Evolutionary conservation across 1,140 invertebrate species (phyloP), one percentile per base, ranked within the genome.

Genomic region (Rhagoletis pomonella): DNA sequence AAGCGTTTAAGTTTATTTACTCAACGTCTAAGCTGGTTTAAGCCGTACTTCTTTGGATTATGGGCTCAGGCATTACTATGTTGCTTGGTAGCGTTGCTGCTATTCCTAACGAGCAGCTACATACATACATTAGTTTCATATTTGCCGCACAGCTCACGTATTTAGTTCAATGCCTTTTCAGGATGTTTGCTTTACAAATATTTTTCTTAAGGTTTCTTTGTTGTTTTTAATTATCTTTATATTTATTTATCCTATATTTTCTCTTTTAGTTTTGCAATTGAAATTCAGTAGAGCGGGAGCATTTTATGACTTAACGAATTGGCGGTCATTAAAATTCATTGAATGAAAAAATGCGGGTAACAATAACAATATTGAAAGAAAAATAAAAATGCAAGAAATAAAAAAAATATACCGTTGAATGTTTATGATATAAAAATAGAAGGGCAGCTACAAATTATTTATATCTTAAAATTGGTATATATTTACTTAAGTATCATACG

Each of bases 121-220:
- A 29, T 29, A 29, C 29, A 29, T 29, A 29, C 29, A 29, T 29
- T 29, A 29, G 29, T 29, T 29, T 29, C 29, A 29, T 73, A 14
- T 73, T 73, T 3, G 42, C 3, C 2, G 64, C 64, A 39, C 7
- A 39, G 69, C 44, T 44, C 39, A n/a, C 42, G 39, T 47, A 73
- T 73, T 73, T 73, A 17, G 67, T 47, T 73, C 67, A 73, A 17
- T 73, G 42, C 67, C 67, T 73, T 73, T 47, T 50, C 67, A 29
- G 42, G 60, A n/a, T 62, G n/a, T 62, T 14, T 29, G n/a, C 29
- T 81, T 17, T 29, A 5, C 29, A 55, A 81, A 55, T 55, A 58
- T 81, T 44, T 73, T 73, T 10, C 67, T 73, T 47, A 42, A 73
- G 5, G 0, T 47, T 17, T 73, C 10, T 62, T 2, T 62, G 60